These are phyloP conservation scores for Neotoxoptera formosana DNA, from an alignment of 1,140 invertebrate species.

Conservation along the genomic window DNA sequence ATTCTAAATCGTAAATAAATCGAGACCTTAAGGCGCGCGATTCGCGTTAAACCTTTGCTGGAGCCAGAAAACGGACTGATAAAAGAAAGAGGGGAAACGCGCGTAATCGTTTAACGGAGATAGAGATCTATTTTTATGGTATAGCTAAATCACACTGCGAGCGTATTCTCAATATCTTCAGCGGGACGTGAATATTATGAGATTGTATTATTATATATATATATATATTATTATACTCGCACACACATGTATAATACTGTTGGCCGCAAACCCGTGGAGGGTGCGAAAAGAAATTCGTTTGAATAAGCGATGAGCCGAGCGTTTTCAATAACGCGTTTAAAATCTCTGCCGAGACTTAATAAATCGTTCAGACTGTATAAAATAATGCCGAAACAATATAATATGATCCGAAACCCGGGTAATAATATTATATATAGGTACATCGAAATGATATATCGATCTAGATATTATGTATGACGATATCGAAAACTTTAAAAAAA, in stretches of 20 bases:
- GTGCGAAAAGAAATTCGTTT: constrained; percentile 23
- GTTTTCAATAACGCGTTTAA: background rate
- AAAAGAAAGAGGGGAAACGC: constrained; percentile 19
- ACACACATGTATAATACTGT: background rate
- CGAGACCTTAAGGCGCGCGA: background rate
- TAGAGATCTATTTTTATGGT: constrained; percentile 33
- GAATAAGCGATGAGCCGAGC: constrained; percentile 3
- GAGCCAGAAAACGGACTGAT: background rate
- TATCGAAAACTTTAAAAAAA: background rate
- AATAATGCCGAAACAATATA: background rate
- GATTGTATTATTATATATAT: background rate
- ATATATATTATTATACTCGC: background rate
- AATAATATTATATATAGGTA: background rate
- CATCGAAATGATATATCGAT: background rate
- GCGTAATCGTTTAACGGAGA: constrained; percentile 44
- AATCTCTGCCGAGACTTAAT: background rate
- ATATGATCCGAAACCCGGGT: background rate
- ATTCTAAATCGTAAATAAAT: constrained; percentile 29
- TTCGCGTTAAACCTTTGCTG: background rate
- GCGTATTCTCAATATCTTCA: constrained; percentile 19
- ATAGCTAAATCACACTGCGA: background rate
- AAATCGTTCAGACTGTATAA: background rate
- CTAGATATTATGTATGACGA: background rate
- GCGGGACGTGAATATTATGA: background rate
- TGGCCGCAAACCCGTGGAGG: background rate